Evolutionary conservation across 2,888 invertebrate species (phyloP), one percentile per base, ranked within the genome.

Genomic region (Pandemis heparana): DNA sequence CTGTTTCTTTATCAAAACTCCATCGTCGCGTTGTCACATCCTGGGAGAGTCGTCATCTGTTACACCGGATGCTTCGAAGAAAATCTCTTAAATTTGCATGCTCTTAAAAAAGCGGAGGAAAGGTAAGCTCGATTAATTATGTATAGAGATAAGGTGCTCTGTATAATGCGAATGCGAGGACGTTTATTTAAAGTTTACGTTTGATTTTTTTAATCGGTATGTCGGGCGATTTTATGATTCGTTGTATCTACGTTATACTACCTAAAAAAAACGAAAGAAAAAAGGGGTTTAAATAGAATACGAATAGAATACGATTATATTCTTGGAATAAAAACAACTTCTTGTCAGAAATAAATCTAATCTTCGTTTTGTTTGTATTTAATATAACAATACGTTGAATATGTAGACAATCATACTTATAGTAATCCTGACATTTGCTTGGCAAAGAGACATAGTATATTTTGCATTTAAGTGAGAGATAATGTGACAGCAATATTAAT

Each of bases 31-130:
- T 70, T 70, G 75, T 75, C 61, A 73, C 72, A 68, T 75, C 77
- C 77, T 77, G 79, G 72, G 79, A 78, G 77, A 76, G 77, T 68
- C 70, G 66, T 71, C 76, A 76, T 75, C 77, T 76, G 76, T 72
- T 74, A 71, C 70, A 70, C 74, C 65, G 74, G 74, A 74, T 74
- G 70, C 74, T 59, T 61, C 62, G 65, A 67, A 70, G 67, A 74
- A 75, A 74, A 77, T 73, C 68, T 12, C 62, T 73, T 71, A 74
- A 74, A 75, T 75, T 77, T 75, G 75, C 77, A 75, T 75, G 65
- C 68, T 61, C 63, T 75, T 63, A 69, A 74, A 66, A 65, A 69
- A 51, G 56, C 63, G 73, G 65, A 67, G 74, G 71, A 74, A 77
- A 77, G 76, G 74, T 75, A 66, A 74, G 75, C 62, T 38, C 65